Conservation (phyloP, 1,140 invertebrate genomes). For the Diuraphis noxia region DNA sequence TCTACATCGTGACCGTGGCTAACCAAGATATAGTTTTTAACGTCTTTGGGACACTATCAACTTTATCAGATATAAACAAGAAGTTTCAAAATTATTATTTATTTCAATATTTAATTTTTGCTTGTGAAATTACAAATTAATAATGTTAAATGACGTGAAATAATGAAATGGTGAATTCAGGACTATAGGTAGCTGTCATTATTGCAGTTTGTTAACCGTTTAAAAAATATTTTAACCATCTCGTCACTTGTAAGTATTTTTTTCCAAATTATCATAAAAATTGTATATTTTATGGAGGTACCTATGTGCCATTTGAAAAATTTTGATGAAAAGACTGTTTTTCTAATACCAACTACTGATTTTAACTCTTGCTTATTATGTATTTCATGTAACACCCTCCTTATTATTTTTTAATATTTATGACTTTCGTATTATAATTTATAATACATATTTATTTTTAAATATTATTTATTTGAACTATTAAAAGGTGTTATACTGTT, state of each 20-base stretch:
- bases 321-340: not conserved
- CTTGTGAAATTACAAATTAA: not conserved
- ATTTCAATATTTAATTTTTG: not conserved
- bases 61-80: slow-evolving; percentile 6
- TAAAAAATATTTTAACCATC: not conserved
- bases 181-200: not conserved
- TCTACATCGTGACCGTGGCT: too few species aligned
- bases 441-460: not conserved
- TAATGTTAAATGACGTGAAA: not conserved
- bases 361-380: too few species aligned
- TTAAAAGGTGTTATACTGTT: not conserved
- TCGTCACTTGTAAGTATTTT: not conserved
- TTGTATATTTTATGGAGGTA: not conserved
- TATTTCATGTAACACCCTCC: not conserved
- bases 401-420: not conserved
- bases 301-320: not conserved
- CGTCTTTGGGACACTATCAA: not conserved
- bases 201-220: not conserved
- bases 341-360: not conserved
- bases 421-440: not conserved
- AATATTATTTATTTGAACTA: not conserved
- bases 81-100: slow-evolving; percentile 5
- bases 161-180: not conserved
- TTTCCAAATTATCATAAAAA: too few species aligned
- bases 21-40: not conserved